phyloP scores from a whole-genome alignment of 1,140 invertebrate genomes.

The Phymorhynchus buccinoides region DNA sequence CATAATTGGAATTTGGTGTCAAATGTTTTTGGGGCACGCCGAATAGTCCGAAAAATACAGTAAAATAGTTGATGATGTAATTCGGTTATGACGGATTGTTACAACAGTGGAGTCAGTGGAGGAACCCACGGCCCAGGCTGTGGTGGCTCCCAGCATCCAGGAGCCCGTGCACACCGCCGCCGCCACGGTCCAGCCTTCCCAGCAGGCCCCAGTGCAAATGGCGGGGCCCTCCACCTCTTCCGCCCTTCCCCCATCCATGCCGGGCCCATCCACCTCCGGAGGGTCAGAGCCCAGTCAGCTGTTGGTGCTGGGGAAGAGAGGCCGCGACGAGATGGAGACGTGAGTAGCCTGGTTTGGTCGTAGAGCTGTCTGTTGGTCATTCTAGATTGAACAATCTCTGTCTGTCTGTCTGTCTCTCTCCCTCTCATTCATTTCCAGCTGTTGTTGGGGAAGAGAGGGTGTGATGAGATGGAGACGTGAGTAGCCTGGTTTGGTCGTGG shows the following conservation, averaged over 20 bases:
- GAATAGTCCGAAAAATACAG: too few relatives aligned
- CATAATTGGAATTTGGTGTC: too few relatives aligned
- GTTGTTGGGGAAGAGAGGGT: background rate
- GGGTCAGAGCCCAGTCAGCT: background rate
- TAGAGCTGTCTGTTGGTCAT: background rate
- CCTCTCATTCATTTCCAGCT: background rate
- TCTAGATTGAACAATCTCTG: background rate
- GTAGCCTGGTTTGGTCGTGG: background rate
- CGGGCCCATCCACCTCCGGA: background rate
- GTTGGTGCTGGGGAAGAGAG: background rate
- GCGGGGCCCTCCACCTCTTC: slow-evolving; percentile 40
- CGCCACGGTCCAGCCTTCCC: slow-evolving; percentile 44
- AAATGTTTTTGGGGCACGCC: too few relatives aligned
- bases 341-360: background rate
- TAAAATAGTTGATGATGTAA: too few relatives aligned
- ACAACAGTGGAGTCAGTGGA: slow-evolving; percentile 30
- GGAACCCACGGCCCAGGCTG: slow-evolving; percentile 38
- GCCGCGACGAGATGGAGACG: slow-evolving; percentile 22
- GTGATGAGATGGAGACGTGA: slow-evolving; percentile 22
- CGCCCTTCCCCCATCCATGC: slow-evolving; percentile 21
- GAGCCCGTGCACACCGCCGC: slow-evolving; percentile 40
- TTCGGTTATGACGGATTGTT: background rate
- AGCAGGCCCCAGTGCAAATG: background rate
- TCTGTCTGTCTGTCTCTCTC: background rate
- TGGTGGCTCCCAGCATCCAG: slow-evolving; percentile 43